Base-by-base conservation (phyloP, 2,113 vertebrate genomes). In the Anseranas semipalmata region DNA sequence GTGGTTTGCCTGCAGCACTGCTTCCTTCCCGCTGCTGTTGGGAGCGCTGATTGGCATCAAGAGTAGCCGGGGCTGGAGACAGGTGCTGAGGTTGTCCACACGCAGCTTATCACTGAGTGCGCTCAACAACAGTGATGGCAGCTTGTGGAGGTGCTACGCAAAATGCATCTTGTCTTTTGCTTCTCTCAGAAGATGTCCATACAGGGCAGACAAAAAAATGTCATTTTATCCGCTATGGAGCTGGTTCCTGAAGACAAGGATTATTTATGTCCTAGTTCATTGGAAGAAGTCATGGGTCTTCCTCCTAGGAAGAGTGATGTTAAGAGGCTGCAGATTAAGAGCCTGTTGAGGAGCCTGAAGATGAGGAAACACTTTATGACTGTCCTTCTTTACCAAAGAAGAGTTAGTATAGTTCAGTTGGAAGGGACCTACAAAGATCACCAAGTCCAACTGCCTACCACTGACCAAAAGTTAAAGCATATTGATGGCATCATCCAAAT, bases 21-120 rank as follows among this genome's bases (percentile, higher is more conserved):
- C 6, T 11, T 41, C 20, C 0, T 53, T 82, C 10, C 32, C n/a
- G 27, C 1, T 0, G 25, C 60, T 63, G 1, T 27, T 71, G 65
- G 74, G 50, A 73, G 7, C 16, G 24, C 15, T 63, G 37, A 2
- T 7, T 37, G 75, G n/a, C 35, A 12, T 19, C 58, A 72, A 58
- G 11, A n/a, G 52, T 28, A 74, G 8, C 52, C 1, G 3, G 52
- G 33, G 8, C 60, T 81, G 78, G 60, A 35, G 77, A 9, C 8
- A 24, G 27, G 17, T 74, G 41, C 25, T 48, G 73, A 35, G 24
- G 67, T 78, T 67, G 32, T 67, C 65, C 24, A 30, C 20, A 15
- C 35, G 5, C 17, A 22, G 0, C 25, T 62, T 25, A 17, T 39
- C 9, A 7, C 62, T 30, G 35, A 25, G 39, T 3, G 18, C 62